Conservation (phyloP, 2,113 vertebrate species). For the Bombycilla garrulus region DNA sequence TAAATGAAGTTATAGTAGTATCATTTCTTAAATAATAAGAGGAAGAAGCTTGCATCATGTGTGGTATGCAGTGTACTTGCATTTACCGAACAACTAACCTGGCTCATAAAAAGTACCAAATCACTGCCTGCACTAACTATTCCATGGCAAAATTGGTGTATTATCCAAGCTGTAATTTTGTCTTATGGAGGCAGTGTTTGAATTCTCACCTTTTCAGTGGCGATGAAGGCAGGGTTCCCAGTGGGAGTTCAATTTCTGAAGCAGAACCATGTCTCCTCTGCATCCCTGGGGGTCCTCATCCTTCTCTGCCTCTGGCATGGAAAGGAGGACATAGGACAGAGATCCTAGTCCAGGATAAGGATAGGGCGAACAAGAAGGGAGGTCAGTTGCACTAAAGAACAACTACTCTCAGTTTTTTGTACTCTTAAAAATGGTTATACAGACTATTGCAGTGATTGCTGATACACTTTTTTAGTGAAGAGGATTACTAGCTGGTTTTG, state of each 20-base stretch:
- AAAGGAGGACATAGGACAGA: neutral
- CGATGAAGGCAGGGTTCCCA: neutral
- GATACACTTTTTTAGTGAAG: neutral
- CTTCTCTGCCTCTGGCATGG: neutral
- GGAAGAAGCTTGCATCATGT: neutral
- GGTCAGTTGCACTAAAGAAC: neutral
- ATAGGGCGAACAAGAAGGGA: neutral
- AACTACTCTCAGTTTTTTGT: neutral
- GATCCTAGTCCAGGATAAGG: neutral
- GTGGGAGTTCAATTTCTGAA: neutral
- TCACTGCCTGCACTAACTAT: neutral
- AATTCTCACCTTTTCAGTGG: neutral
- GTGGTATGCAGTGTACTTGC: neutral
- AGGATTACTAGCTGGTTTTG: neutral
- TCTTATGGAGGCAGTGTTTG: neutral
- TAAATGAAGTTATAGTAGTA: neutral
- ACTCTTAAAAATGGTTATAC: neutral
- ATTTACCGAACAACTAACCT: neutral
- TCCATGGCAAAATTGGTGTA: neutral
- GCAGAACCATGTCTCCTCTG: neutral
- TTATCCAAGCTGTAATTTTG: neutral
- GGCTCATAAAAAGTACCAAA: neutral
- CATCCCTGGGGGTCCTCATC: neutral
- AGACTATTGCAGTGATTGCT: neutral
- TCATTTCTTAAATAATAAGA: neutral